These are phyloP conservation scores for Lepilemur ruficaudatus DNA, from an alignment of 2,797 vertebrate species.

Conservation along the genomic window DNA sequence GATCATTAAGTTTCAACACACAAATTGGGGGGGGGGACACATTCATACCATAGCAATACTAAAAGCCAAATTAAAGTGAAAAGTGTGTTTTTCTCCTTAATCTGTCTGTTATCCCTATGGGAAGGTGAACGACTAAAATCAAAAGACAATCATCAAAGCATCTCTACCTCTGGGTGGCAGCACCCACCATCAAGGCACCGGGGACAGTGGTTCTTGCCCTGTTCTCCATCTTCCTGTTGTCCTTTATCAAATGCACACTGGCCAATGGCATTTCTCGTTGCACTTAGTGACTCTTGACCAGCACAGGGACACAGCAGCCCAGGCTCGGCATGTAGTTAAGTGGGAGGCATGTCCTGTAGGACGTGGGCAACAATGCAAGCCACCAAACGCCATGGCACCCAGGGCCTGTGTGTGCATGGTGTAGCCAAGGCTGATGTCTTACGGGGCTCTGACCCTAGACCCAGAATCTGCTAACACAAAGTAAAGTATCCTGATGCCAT, in stretches of 20 bases:
- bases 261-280: neutral
- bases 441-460: neutral
- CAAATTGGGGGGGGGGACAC: neutral
- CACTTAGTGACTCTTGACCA: neutral
- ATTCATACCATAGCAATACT: neutral
- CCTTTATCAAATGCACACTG: neutral
- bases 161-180: no score
- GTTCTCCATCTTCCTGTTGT: neutral
- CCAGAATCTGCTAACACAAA: neutral
- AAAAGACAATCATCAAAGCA: neutral
- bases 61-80: neutral
- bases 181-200: no score
- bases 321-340: accelerated
- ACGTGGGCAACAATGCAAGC: neutral
- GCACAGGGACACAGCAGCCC: no score
- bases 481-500: neutral
- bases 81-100: neutral
- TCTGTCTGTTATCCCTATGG: accelerated
- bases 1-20: neutral
- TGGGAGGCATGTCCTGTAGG: no score
- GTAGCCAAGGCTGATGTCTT: neutral
- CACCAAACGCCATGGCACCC: neutral
- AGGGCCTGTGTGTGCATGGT: accelerated
- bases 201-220: no score
- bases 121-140: neutral